These are phyloP conservation scores for Eupithecia pulchellata DNA, from an alignment of 2,888 invertebrate genomes.

Conservation along the genomic window DNA sequence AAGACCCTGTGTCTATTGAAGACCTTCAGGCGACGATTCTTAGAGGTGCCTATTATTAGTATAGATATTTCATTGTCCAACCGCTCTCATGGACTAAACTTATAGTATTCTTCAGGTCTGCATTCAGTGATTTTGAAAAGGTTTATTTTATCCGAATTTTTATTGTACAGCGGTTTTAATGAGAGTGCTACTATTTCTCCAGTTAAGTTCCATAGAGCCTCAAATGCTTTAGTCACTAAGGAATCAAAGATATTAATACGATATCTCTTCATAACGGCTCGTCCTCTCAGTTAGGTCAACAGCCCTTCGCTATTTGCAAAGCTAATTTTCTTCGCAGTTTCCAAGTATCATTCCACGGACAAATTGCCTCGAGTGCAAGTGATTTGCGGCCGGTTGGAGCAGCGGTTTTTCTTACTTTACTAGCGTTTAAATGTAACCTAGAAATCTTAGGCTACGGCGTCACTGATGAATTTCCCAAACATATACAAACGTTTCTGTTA, in stretches of 20 bases:
- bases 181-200: not conserved
- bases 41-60: too few relatives aligned
- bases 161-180: not conserved
- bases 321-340: conserved; percentile 22
- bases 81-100: not conserved
- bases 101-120: not conserved
- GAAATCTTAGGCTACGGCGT: too few relatives aligned
- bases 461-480: too few relatives aligned
- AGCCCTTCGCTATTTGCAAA: conserved; percentile 17
- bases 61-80: not conserved
- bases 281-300: conserved; percentile 1
- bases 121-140: not conserved
- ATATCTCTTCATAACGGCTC: not conserved
- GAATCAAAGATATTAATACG: not conserved
- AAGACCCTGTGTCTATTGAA: not conserved
- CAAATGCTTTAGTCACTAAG: not conserved
- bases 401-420: not conserved
- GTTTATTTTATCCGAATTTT: not conserved
- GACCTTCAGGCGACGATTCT: too few relatives aligned
- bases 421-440: not conserved
- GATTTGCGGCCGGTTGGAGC: conserved; percentile 32
- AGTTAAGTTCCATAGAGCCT: not conserved
- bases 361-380: conserved; percentile 38
- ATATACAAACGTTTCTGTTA: too few relatives aligned
- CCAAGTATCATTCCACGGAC: conserved; percentile 28